Conservation (phyloP, 2,888 invertebrate species). For the Diaprepes abbreviatus region DNA sequence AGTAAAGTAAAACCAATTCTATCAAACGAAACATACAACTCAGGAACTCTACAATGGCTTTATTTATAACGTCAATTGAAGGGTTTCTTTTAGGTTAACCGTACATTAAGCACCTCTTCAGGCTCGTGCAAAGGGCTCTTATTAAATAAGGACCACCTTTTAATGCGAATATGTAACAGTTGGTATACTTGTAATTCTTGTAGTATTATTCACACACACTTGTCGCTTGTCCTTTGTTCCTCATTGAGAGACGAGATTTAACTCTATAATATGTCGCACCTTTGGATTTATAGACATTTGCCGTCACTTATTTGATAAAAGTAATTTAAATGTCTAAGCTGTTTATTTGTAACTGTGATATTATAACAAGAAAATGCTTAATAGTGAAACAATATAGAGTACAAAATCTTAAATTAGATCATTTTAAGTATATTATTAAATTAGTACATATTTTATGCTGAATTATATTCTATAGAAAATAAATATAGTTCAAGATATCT, state of each 20-base stretch:
- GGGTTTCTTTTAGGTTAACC: slow-evolving; percentile 27
- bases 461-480: no score
- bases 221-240: slow-evolving; percentile 31
- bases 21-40: slow-evolving; percentile 15
- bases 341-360: no score
- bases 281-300: no score
- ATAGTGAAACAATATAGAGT: no score
- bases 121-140: slow-evolving; percentile 23
- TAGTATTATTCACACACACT: slow-evolving; percentile 49
- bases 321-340: no score
- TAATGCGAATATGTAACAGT: slow-evolving; percentile 58
- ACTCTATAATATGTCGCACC: slow-evolving; percentile 13
- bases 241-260: slow-evolving; percentile 8
- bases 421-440: no score
- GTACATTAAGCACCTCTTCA: slow-evolving; percentile 24
- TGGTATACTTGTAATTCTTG: slow-evolving; percentile 56
- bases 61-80: slow-evolving; percentile 32
- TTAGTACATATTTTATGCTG: no score
- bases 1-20: slow-evolving; percentile 9
- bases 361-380: no score
- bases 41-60: slow-evolving; percentile 22
- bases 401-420: no score
- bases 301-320: no score
- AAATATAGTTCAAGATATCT: no score
- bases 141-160: slow-evolving; percentile 52